Conservation (phyloP, 2,888 invertebrate species). For the Smittia aterrima region DNA sequence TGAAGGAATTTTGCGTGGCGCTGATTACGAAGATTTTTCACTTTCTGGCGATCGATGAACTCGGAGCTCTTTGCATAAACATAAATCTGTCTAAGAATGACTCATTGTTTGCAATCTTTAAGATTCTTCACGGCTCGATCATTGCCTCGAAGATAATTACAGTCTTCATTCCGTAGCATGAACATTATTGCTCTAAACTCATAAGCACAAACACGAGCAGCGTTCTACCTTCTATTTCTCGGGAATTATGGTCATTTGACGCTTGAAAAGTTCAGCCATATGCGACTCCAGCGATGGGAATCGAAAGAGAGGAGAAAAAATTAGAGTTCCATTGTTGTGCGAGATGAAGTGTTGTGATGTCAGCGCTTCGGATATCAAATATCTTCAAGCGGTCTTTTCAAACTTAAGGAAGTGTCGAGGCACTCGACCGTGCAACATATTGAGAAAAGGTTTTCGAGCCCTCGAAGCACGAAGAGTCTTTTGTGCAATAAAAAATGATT, state of each 20-base stretch:
- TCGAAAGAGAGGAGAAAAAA: background rate
- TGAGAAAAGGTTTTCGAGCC: too few relatives aligned
- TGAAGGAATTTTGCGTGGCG: background rate
- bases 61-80: background rate
- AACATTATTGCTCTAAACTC: background rate
- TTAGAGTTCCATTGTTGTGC: too few relatives aligned
- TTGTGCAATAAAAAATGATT: background rate
- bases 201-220: background rate
- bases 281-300: constrained; percentile 4
- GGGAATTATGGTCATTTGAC: constrained; percentile 29
- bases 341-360: constrained; percentile 6
- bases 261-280: constrained; percentile 5
- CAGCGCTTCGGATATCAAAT: background rate
- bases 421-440: too few relatives aligned
- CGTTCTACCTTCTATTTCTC: background rate
- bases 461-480: too few relatives aligned
- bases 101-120: background rate
- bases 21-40: background rate
- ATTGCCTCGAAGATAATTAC: constrained; percentile 12
- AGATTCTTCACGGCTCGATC: constrained; percentile 16
- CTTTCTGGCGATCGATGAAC: constrained; percentile 17
- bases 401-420: background rate
- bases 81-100: background rate
- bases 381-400: background rate
- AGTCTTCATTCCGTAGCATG: constrained; percentile 24